phyloP scores from a whole-genome alignment of 2,888 invertebrate species.

The Agrenia bidenticulata region DNA sequence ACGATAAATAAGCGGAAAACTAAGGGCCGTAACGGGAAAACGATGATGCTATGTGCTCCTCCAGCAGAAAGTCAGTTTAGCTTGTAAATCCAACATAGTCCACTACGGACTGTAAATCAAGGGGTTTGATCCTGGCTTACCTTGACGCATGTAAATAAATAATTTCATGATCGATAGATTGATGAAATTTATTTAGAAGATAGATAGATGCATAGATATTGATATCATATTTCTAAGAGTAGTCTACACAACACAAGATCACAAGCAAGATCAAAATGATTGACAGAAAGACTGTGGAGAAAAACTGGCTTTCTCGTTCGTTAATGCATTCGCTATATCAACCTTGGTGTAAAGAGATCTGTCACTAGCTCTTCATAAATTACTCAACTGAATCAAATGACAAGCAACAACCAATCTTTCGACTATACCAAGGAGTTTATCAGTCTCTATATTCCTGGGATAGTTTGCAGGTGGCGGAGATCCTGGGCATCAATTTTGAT shows the following conservation, averaged over 20 bases:
- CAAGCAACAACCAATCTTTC: slow-evolving; percentile 20
- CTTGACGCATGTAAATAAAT: no score
- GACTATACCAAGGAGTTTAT: no score
- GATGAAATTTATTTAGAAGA: neutral
- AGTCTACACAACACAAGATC: neutral
- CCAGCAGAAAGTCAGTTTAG: no score
- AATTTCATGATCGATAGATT: no score
- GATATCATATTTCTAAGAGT: neutral
- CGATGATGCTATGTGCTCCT: no score
- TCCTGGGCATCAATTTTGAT: no score
- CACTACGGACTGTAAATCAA: no score
- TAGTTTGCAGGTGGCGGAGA: no score
- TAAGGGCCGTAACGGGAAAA: no score
- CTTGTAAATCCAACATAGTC: no score
- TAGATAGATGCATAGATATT: neutral
- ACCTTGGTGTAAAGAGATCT: slow-evolving; percentile 41
- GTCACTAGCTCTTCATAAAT: slow-evolving; percentile 47
- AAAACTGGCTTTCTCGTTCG: slow-evolving; percentile 35
- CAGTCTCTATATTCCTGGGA: no score
- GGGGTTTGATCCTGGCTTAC: neutral
- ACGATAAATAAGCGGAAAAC: no score
- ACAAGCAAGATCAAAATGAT: slow-evolving; percentile 26
- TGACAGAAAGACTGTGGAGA: slow-evolving; percentile 30
- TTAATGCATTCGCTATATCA: slow-evolving; percentile 39
- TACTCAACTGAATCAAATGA: slow-evolving; percentile 37